A percentile compares a stretch with the other conserved stretches of the same genome.
Evolutionary conservation across 2,797 vertebrate genomes (phyloP).

Genomic region (Sebastes goodei): DNA sequence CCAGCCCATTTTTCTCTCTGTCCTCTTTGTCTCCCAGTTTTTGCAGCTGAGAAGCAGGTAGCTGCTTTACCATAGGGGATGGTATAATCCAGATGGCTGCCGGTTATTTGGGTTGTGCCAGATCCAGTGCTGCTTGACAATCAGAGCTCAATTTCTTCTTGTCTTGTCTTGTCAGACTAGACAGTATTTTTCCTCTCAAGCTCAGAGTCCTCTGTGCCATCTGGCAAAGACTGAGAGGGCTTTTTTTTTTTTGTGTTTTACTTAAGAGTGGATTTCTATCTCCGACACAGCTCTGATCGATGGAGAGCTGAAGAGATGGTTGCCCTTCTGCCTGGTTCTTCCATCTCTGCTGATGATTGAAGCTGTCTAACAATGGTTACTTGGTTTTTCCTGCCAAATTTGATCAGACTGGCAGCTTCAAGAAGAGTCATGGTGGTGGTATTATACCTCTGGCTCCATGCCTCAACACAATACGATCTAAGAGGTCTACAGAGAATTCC

Average conservation of each 20-base stretch:
- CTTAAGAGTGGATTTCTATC: neutral
- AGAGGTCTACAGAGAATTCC: neutral
- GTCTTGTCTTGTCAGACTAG: constrained; percentile 9
- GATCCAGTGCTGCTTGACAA: neutral
- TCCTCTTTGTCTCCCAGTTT: neutral
- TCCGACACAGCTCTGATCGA: constrained; percentile 5
- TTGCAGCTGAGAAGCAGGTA: neutral
- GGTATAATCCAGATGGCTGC: neutral
- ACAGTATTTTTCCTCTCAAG: neutral
- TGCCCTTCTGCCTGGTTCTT: neutral
- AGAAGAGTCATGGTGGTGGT: neutral
- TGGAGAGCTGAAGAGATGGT: neutral
- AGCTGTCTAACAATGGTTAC: neutral
- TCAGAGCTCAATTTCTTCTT: constrained; percentile 7
- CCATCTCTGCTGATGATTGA: neutral
- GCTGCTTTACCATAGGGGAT: neutral
- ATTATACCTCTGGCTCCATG: neutral
- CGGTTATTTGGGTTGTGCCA: neutral
- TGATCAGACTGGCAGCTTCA: neutral
- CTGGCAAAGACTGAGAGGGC: neutral
- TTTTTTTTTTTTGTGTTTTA: constrained; percentile 1
- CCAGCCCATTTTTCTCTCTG: neutral
- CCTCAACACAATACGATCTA: neutral
- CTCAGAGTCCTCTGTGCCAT: neutral
- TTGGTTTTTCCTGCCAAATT: neutral